Percentiles rank a stretch among this genome's conserved stretches.
phyloP scores from a whole-genome alignment of 2,797 vertebrate species.

The Labroides dimidiatus region DNA sequence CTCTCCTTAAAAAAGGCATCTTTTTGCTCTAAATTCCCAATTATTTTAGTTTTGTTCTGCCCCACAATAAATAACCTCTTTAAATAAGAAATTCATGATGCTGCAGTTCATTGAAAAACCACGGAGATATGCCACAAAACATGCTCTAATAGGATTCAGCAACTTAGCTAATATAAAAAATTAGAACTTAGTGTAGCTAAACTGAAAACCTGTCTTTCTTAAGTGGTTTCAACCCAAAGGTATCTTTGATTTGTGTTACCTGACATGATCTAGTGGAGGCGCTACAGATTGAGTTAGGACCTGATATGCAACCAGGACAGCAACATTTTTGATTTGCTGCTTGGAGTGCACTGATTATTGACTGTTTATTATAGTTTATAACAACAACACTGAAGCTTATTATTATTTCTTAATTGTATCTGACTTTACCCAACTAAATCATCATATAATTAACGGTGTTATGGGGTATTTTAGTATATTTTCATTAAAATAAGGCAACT shows the following conservation, averaged over 20 bases:
- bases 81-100: neutral
- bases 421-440: no score
- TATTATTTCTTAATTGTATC: no score
- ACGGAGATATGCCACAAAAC: neutral
- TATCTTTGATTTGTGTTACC: conserved; percentile 14
- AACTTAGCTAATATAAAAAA: no score
- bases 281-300: conserved; percentile 5
- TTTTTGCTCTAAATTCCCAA: neutral
- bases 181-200: neutral
- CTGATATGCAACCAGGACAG: neutral
- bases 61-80: neutral
- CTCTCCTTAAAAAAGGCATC: neutral
- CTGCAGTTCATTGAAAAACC: neutral
- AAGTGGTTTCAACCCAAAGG: neutral
- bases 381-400: no score
- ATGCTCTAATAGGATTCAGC: no score
- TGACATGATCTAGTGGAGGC: conserved; percentile 16
- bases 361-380: no score
- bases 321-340: neutral
- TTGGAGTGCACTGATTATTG: neutral
- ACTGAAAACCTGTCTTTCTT: no score
- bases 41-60: neutral
- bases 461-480: no score
- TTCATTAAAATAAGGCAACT: no score
- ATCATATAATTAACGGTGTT: no score